Evolutionary conservation across 2,797 vertebrate genomes (phyloP).

Genomic region (Pseudopleuronectes americanus): DNA sequence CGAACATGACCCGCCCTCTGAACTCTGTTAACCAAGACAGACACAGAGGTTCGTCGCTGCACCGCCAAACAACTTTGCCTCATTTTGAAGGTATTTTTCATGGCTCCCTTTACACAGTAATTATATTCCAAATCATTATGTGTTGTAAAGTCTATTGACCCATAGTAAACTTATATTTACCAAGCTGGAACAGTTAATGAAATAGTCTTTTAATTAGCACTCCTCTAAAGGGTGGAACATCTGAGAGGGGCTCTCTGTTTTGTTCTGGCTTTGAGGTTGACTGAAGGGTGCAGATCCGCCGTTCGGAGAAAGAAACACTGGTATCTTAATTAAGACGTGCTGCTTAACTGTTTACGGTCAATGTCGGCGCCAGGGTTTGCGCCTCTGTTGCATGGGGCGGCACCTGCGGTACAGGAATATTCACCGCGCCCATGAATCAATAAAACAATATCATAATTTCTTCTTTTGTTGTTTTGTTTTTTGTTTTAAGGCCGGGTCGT

Average conservation of each 20-base stretch:
- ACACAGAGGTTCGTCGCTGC: constrained; percentile 56
- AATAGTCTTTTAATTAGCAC: constrained; percentile 87
- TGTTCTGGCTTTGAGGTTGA: constrained; percentile 84
- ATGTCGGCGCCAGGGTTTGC: constrained; percentile 38
- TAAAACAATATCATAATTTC: constrained; percentile 83
- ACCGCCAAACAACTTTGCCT: constrained; percentile 79
- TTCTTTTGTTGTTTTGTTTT: constrained; percentile 79
- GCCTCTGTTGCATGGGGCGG: constrained; percentile 49
- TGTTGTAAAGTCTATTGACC: constrained; percentile 86
- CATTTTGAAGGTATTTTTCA: constrained; percentile 73
- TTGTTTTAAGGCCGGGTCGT: constrained; percentile 68
- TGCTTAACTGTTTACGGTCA: constrained; percentile 72
- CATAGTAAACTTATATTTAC: constrained; percentile 88
- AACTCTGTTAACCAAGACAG: constrained; percentile 62
- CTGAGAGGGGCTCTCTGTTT: constrained; percentile 77
- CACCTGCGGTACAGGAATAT: constrained; percentile 68
- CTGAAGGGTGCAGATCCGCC: constrained; percentile 81
- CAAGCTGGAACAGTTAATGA: constrained; percentile 86
- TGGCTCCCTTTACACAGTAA: constrained; percentile 80
- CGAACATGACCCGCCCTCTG: constrained; percentile 63
- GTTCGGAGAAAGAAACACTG: constrained; percentile 79
- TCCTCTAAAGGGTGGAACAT: constrained; percentile 79
- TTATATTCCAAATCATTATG: constrained; percentile 86
- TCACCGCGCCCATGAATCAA: constrained; percentile 75
- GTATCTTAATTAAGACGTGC: constrained; percentile 83